Base-by-base conservation (phyloP, 2,888 invertebrate genomes). In the Rhingia campestris region DNA sequence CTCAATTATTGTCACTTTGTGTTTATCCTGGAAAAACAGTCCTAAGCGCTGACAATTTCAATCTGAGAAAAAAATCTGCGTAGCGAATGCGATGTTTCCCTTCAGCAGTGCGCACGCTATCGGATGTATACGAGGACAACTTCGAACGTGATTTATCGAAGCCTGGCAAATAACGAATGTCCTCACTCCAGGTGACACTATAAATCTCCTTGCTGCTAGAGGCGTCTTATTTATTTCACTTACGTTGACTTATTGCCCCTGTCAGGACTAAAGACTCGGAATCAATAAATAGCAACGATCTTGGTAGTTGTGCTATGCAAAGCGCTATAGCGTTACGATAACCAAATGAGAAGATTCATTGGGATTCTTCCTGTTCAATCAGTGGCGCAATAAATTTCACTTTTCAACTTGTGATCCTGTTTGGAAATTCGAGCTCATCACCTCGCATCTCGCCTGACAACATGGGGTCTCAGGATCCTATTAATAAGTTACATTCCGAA, bases 381-480 rank as follows among this genome's bases (percentile, higher is more conserved):
- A 76, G 58, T 74, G 74, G 66, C 49, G 86, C 53, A 82, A 86
- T 86, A 86, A 82, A 86, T 86, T 77, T 82, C 82, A 73, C 70
- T 74, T 86, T 86, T 76, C 51, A 73, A 58, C 73, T 75, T 75
- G 35, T 76, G 70, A 69, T 79, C 53, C 63, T 84, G 74, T 80
- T 79, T 54, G 75, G 86, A 81, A 86, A 86, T 75, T 64, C 49
- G 85, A 86, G 51, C 76, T 75, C 63, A 51, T 56, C 61, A 53
- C 61, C 37, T 56, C 58, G 53, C 32, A 32, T 54, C 37, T 56
- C 58, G 53, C 32, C 30, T 30, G 45, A 54, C 67, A 61, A 39
- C 39, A 75, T 66, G 51, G 9, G 58, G 51, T 14, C 37, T 12
- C 37, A 59, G 14, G 45, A 14, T 22, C 51, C 35, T 37, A 58